Conservation (phyloP, 2,888 invertebrate species). For the Arrhopalites spinosus region DNA sequence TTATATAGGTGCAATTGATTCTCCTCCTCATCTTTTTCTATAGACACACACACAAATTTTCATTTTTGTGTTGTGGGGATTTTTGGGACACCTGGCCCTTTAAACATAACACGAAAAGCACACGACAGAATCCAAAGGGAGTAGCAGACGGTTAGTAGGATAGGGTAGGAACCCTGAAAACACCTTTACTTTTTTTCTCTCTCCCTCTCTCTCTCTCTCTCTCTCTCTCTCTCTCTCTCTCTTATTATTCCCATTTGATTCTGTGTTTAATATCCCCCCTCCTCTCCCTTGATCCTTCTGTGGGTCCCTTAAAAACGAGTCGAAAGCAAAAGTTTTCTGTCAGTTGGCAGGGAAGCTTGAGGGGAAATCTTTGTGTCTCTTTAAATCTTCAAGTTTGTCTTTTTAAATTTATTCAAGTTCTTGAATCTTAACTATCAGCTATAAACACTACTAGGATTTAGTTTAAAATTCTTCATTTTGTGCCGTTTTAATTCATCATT, state of each 20-base stretch:
- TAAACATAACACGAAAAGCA: conserved; percentile 39
- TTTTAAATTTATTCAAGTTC: neutral
- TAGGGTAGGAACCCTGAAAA: conserved; percentile 28
- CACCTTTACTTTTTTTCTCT: conserved; percentile 36
- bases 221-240: neutral
- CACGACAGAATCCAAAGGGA: conserved; percentile 17
- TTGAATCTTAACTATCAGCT: no score
- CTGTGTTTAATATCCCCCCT: conserved; percentile 10
- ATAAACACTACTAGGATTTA: no score
- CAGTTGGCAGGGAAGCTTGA: conserved; percentile 9
- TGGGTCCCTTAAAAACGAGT: conserved; percentile 30
- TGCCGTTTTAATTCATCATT: no score
- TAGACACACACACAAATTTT: no score
- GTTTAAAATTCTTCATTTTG: no score
- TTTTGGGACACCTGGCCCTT: conserved; percentile 40
- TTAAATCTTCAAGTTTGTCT: neutral
- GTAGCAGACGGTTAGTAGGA: conserved; percentile 39
- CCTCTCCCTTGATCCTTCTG: neutral
- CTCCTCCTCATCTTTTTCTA: neutral
- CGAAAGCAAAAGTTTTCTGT: conserved; percentile 32
- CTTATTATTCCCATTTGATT: neutral
- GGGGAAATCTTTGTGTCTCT: neutral
- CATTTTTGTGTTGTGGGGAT: conserved; percentile 14
- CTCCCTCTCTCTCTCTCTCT: neutral
- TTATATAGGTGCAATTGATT: conserved; percentile 31